Base-by-base conservation (phyloP, 2,797 vertebrate genomes). In the Gallinago solitaria region DNA sequence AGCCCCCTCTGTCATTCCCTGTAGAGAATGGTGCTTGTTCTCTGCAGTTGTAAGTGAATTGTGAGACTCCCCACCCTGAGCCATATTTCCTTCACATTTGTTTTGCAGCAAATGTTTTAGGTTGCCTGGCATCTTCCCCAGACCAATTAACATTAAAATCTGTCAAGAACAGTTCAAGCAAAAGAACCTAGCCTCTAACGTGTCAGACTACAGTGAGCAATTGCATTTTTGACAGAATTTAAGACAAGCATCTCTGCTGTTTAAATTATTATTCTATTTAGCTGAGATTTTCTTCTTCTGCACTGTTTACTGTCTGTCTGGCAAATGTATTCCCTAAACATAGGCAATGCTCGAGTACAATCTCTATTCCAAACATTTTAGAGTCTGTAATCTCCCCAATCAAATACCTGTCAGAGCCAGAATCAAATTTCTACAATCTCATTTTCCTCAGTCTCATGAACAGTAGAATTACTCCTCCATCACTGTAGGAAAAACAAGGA, bases 71-170 rank as follows among this genome's bases (percentile, higher is more conserved):
- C 24, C 48, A 75, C 51, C 45, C 87, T 87, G 70, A 94, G 87
- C 88, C 21, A 27, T 83, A 73, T 97, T 95, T 95, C 86, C 68
- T 93, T 96, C 94, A 79, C 75, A 43, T 96, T 95, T 96, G 77
- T 95, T 96, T 90, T 92, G 77, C 11, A 1, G 93, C 86, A 92
- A 92, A 83, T 60, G 83, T 91, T 95, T 97, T 92, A 87, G 83
- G 80, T 87, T 93, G 90, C 84, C 88, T 97, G 95, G 96, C 94
- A 90, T 96, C 80, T 95, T 95, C 94, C 96, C 95, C 88, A 90
- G 94, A 95, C 93, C 88, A 90, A 93, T 96, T 96, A 97, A 93
- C 96, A 90, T 91, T 87, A 87, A 94, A 96, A 90, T 93, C 94
- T 96, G 95, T 97, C 89, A 94, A 84, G 75, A 96, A 76, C 68